Base-by-base conservation (phyloP, 2,113 vertebrate species). In the Atrichornis clamosus region DNA sequence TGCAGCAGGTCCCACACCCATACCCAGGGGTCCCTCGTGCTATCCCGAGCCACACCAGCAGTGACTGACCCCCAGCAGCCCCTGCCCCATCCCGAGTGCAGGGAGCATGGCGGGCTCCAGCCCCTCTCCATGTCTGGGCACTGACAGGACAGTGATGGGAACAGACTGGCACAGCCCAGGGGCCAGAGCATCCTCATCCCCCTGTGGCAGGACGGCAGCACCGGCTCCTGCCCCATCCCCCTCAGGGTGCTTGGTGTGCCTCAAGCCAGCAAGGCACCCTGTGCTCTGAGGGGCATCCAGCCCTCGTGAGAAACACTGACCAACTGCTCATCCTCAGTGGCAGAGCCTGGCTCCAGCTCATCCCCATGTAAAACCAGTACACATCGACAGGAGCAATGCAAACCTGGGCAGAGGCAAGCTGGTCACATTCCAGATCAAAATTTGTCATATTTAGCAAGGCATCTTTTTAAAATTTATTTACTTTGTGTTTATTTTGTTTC, bases 371-470 rank as follows among this genome's bases (percentile, higher is more conserved):
- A 50, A 63, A 46, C 6, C 52, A 19, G 50, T 1, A 2, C 3
- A 33, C 2, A 2, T 1, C 0, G 6, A 37, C 0, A 1, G 33
- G 13, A 87, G 55, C 35, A 33, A 13, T 5, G 65, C 28, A 58
- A 62, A 58, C 0, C 3, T 10, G 39, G 42, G 39, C 73, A 70
- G 42, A 39, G 46, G 41, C 6, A 37, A 49, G 52, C 49, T 11
- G 28, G 39, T 33, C 2, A 1, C 7, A 0, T 42, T 70, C 33
- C 75, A 84, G 39, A 53, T 55, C 27, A 5, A 4, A 33, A 60
- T 1, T 41, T 59, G 67, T n/a, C 63, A 35, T 17, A 20, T 32
- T 44, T 67, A 55, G 39, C 20, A 91, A 80, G n/a, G 28, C 46
- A 23, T 30, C 4, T 30, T 44, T 26, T 12, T 1, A 15, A 46